phyloP scores from a whole-genome alignment of 2,797 vertebrate genomes.

The Vultur gryphus region DNA sequence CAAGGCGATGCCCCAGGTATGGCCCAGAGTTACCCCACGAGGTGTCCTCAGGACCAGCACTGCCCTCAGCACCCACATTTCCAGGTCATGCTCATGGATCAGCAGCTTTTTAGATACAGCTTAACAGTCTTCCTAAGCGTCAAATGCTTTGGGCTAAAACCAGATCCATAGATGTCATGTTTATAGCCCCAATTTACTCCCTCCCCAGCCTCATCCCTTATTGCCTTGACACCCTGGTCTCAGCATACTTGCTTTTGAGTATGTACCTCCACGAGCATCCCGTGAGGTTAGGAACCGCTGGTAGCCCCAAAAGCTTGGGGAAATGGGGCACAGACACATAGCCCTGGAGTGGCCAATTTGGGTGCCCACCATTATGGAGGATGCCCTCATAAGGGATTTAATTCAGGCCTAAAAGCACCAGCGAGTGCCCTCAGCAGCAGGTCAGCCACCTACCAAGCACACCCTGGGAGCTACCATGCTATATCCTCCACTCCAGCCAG shows the following conservation, averaged over 20 bases:
- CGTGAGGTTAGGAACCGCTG: fast-evolving
- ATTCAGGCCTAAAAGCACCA: neutral
- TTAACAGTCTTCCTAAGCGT: fast-evolving
- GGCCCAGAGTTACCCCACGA: fast-evolving
- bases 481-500: neutral
- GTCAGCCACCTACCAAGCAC: neutral
- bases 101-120: neutral
- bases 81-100: fast-evolving
- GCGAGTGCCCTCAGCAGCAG: fast-evolving
- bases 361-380: fast-evolving
- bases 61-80: neutral
- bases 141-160: neutral
- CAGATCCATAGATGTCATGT: fast-evolving
- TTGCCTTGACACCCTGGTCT: fast-evolving
- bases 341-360: fast-evolving
- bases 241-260: fast-evolving
- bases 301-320: neutral
- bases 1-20: neutral
- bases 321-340: neutral
- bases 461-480: fast-evolving
- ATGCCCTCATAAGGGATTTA: fast-evolving
- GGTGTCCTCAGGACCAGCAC: neutral
- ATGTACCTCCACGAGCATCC: fast-evolving
- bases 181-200: fast-evolving
- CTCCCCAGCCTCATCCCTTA: neutral